Evolutionary conservation across 2,113 vertebrate genomes (phyloP).

Genomic region (Esox niger): DNA sequence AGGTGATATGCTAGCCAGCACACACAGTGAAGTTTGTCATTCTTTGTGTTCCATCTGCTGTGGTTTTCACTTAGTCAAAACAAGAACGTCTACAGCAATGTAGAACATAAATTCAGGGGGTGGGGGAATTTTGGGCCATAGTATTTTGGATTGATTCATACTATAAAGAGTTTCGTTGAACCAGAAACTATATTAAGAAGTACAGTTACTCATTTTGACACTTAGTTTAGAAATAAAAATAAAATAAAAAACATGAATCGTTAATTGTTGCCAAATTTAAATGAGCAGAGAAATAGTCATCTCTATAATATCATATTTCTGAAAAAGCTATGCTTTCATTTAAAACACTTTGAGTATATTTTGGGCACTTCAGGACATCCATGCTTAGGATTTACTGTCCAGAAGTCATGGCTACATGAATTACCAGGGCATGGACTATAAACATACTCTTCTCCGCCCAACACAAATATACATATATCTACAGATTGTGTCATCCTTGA

Average conservation of each 20-base stretch:
- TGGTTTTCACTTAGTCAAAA: slow-evolving; percentile 86
- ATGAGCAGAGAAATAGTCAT: not conserved
- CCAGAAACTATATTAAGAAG: slow-evolving; percentile 70
- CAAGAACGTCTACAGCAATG: slow-evolving; percentile 79
- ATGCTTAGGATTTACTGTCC: slow-evolving; percentile 16
- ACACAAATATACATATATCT: slow-evolving; percentile 29
- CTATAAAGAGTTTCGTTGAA: slow-evolving; percentile 47
- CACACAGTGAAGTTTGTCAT: slow-evolving; percentile 59
- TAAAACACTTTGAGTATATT: slow-evolving; percentile 5
- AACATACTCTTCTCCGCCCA: slow-evolving; percentile 22
- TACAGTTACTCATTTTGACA: slow-evolving; percentile 58
- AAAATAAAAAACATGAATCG: no score
- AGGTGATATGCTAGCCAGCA: slow-evolving; percentile 65
- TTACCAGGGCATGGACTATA: not conserved
- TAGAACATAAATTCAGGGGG: slow-evolving; percentile 64
- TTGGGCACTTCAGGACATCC: not conserved
- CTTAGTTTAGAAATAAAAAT: slow-evolving; percentile 46
- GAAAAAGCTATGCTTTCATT: no score
- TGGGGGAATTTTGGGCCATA: slow-evolving; percentile 59
- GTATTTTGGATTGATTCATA: slow-evolving; percentile 61
- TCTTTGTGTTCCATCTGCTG: slow-evolving; percentile 67
- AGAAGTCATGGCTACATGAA: slow-evolving; percentile 8
- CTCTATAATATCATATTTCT: not conserved
- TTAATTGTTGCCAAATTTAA: slow-evolving; percentile 6
- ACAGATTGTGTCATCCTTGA: not conserved